Evolutionary conservation across 2,797 vertebrate genomes (phyloP), one percentile per base, ranked within the genome.

Genomic region (Tiaroga cobitis): DNA sequence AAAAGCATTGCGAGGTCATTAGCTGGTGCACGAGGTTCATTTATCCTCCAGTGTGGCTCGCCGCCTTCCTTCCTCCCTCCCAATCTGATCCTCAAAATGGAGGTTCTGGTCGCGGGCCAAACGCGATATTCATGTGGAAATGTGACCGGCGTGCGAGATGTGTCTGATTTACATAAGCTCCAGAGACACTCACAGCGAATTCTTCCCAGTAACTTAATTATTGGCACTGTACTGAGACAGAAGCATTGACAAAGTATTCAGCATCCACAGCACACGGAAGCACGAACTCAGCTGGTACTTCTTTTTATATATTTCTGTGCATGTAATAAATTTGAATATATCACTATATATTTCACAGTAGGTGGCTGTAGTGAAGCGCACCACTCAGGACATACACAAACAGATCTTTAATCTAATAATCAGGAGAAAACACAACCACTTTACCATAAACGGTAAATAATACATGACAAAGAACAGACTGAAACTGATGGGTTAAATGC

Each of bases 1-100:
- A 89, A 91, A 90, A 91, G 90, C 90, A 85, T 89, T 79, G 85
- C 73, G 80, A 69, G 77, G 88, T 90, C 90, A 89, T 91, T 90
- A 88, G 85, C 88, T 78, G 68, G 67, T 72, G 80, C 84, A 76
- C 21, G 67, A 74, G 80, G 49, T 84, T 84, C 88, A 90, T 89
- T 90, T 87, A 84, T 91, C 88, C 61, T 86, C 32, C 82, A 59
- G 76, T 59, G 56, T 87, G 85, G 81, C 76, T 81, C 63, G 72
- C 65, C 29, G 74, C 51, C 18, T 34, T 83, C 68, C 68, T 85
- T 43, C 74, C 82, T 74, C 76, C 86, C 41, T 74, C 69, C 56
- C 78, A 65, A 83, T 83, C 67, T 90, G 85, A 89, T 89, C 77
- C 85, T 84, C 81, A 90, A 90, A 89, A 91, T 89, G 83, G 83